phyloP scores from a whole-genome alignment of 2,113 vertebrate genomes.

The Phalacrocorax pelagicus region DNA sequence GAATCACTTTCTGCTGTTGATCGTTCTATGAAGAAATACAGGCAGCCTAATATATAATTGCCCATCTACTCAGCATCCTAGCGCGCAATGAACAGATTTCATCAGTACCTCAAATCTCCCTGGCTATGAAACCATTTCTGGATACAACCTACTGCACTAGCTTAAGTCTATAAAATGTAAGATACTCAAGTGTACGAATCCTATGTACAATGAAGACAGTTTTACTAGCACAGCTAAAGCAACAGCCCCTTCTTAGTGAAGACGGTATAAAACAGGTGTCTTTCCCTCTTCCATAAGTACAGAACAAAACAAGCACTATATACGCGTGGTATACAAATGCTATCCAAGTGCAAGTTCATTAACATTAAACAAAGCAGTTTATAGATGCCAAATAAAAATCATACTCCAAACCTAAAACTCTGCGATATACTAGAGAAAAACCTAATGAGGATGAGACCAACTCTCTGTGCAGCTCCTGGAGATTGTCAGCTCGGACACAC shows the following conservation, averaged over 20 bases:
- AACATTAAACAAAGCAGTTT: background rate
- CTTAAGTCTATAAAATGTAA: background rate
- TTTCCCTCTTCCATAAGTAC: background rate
- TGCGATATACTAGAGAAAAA: background rate
- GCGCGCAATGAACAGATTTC: background rate
- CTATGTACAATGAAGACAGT: background rate
- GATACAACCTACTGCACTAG: background rate
- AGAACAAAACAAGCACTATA: background rate
- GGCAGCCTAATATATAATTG: background rate
- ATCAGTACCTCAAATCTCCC: background rate
- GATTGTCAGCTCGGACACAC: background rate
- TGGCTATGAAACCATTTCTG: background rate
- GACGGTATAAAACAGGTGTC: fast-evolving
- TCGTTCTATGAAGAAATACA: background rate
- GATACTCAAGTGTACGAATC: background rate
- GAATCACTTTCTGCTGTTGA: background rate
- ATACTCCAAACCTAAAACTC: background rate
- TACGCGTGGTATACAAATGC: background rate
- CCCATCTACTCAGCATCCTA: background rate
- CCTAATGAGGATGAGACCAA: fast-evolving
- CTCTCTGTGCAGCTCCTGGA: background rate
- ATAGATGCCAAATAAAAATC: background rate
- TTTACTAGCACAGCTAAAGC: background rate
- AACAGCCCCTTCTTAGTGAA: background rate
- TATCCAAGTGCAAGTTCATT: background rate